phyloP scores from a whole-genome alignment of 2,797 vertebrate genomes.

The Dermochelys coriacea region DNA sequence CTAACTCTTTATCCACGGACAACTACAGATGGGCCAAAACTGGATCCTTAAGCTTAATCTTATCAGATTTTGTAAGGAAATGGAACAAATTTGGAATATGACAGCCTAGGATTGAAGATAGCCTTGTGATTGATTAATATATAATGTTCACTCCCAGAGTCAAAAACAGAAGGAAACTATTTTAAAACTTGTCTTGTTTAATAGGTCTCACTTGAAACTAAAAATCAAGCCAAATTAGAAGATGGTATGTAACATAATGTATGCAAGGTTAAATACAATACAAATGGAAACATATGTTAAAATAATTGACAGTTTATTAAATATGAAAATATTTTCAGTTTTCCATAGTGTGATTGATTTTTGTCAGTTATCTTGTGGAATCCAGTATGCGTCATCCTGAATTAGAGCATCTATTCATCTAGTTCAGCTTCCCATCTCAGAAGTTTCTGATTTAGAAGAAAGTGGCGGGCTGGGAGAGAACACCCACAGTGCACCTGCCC shows the following conservation, averaged over 20 bases:
- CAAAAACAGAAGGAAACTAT: background rate
- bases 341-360: background rate
- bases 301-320: background rate
- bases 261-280: too few relatives aligned
- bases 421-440: background rate
- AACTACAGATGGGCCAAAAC: background rate
- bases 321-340: background rate
- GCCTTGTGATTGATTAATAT: accelerated
- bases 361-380: background rate
- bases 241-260: background rate
- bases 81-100: background rate
- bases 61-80: background rate
- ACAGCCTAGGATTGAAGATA: background rate
- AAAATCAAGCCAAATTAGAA: background rate
- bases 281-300: too few relatives aligned
- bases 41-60: background rate
- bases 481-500: too few relatives aligned
- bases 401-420: background rate
- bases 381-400: background rate
- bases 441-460: background rate
- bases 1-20: background rate
- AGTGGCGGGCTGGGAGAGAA: too few relatives aligned
- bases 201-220: background rate
- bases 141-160: background rate
- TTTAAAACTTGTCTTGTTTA: background rate